Evolutionary conservation across 1,140 invertebrate genomes (phyloP), one percentile per base, ranked within the genome.

Genomic region (Ostrea denselamellosa): DNA sequence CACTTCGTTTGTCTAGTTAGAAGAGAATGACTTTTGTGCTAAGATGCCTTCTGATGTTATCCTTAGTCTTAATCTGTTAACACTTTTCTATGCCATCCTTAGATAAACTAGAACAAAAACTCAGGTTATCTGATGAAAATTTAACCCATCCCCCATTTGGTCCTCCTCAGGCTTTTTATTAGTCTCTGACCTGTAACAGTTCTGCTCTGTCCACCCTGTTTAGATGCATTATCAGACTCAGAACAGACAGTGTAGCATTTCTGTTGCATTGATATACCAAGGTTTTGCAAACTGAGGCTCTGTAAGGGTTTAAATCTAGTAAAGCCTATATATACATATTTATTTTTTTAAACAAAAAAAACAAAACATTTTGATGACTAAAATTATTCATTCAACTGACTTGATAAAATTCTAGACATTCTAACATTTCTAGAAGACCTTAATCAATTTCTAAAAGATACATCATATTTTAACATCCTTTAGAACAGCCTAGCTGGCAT

Each of bases 81-180:
- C 68, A 77, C 68, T 77, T 77, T 77, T 77, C 68, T 77, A 77
- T 77, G 68, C 68, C 68, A 77, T 77, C 68, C 68, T 77, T 28
- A 77, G 68, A 77, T 77, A 77, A 77, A 77, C 68, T 77, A 77
- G 68, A 77, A 77, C 68, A 77, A 77, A 77, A 77, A 25, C 68
- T 25, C 22, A 12, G 10, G 34, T 25, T 77, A 77, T 77, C 68
- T 77, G 68, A 77, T 77, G 68, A 34, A 9, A 25, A 77, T 10
- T 77, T 25, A 25, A 77, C 68, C 68, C 68, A 77, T 77, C 68
- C 28, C 28, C 28, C 68, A 28, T 28, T 34, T 17, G 5, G 68
- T 28, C 25, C 68, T 28, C 22, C 28, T 9, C 22, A 25, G 25
- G 9, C 9, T 17, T 34, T 77, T 77, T 14, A 34, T 25, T 77